Evolutionary conservation across 2,113 vertebrate species (phyloP).

Genomic region (Aplodontia rufa): DNA sequence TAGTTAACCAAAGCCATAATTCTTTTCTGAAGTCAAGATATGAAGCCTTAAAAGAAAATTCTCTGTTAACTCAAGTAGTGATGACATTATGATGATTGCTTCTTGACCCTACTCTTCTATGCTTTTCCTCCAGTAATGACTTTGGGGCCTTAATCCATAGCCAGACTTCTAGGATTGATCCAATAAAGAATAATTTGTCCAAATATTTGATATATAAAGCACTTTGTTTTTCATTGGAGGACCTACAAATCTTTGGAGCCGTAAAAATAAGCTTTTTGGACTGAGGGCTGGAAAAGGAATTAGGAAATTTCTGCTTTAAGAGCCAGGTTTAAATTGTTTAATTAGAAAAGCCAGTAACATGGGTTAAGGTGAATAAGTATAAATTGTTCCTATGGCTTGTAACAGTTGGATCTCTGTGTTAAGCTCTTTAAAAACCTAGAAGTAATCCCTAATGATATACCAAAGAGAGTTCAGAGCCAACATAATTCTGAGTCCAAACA

Average conservation of each 20-base stretch:
- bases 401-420: neutral
- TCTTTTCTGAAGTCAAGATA: conserved; percentile 19
- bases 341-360: neutral
- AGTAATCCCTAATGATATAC: conserved; percentile 24
- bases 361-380: neutral
- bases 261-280: neutral
- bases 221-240: neutral
- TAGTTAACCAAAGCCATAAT: neutral
- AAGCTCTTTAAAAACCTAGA: neutral
- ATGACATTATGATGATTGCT: neutral
- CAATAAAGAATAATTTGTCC: neutral
- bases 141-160: neutral
- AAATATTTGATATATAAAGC: neutral
- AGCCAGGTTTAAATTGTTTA: conserved; percentile 11
- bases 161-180: neutral
- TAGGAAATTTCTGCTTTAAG: neutral
- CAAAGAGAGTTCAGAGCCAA: neutral
- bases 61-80: neutral
- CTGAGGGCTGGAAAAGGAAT: neutral
- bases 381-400: neutral
- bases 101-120: neutral
- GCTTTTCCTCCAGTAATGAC: neutral
- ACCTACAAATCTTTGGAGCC: neutral
- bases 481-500: conserved; percentile 31
- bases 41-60: neutral